phyloP scores from a whole-genome alignment of 2,113 vertebrate genomes.

The Nibea coibor region DNA sequence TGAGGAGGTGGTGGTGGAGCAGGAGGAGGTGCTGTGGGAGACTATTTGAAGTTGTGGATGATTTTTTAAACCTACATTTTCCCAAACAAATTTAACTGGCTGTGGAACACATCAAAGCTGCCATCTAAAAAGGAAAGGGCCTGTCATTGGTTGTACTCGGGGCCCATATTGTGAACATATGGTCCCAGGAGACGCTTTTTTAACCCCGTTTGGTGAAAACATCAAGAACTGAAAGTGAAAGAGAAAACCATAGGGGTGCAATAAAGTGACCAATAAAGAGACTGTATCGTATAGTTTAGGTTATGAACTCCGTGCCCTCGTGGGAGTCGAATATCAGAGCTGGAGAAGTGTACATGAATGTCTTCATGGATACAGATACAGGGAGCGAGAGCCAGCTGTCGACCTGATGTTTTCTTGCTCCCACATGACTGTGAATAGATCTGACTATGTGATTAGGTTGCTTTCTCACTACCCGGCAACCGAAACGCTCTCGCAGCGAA shows the following conservation, averaged over 20 bases:
- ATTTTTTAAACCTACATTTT: constrained; percentile 54
- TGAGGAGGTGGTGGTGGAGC: constrained; percentile 1
- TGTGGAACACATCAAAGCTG: constrained; percentile 68
- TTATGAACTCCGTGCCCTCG: constrained; percentile 39
- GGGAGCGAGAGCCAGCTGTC: constrained; percentile 68
- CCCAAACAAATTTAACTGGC: constrained; percentile 53
- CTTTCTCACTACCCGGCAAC: constrained; percentile 39
- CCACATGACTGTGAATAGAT: constrained; percentile 72
- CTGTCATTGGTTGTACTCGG: constrained; percentile 19
- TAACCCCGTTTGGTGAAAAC: constrained; percentile 34
- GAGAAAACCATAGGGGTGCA: constrained; percentile 39
- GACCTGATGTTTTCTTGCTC: constrained; percentile 71
- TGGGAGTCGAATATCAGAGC: constrained; percentile 52
- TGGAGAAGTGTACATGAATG: constrained; percentile 26
- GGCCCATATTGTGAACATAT: constrained; percentile 64
- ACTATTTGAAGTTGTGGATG: constrained; percentile 18
- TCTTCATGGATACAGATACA: constrained; percentile 46
- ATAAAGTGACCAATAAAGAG: constrained; percentile 53
- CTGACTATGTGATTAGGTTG: constrained; percentile 57
- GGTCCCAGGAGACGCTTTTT: constrained; percentile 29
- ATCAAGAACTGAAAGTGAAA: constrained; percentile 57
- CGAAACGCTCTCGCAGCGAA: constrained; percentile 30
- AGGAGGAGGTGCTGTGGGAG: constrained; percentile 18
- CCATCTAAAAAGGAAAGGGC: constrained; percentile 34
- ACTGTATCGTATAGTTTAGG: constrained; percentile 8